Base-by-base conservation (phyloP, 2,888 invertebrate species). In the Brachypterus glaber region DNA sequence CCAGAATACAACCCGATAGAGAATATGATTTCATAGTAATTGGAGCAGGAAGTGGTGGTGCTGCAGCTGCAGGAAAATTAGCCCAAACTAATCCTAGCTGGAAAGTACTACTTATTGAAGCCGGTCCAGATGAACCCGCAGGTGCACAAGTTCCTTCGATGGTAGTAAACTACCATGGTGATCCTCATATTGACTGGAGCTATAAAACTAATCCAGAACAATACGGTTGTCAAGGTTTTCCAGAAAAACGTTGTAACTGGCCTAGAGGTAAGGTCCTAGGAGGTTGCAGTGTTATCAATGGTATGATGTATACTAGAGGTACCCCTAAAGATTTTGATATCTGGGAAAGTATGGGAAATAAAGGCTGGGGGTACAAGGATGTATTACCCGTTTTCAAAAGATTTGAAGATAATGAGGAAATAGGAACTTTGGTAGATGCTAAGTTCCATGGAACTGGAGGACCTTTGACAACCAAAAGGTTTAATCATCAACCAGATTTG, bases 281-380 rank as follows among this genome's bases (percentile, higher is more conserved):
- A 3, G 87, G 86, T 0, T 74, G 74, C 48, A 74, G 77, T 30
- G 79, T 77, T 0, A 73, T 82, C 35, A 84, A 88, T 56, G 86
- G 86, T 1, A 88, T 88, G 87, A 84, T 82, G 77, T 87, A 87
- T 60, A 78, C 81, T 62, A 70, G 87, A 14, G 87, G 87, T 0
- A 78, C 81, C 49, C 71, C 79, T 0, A 71, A 69, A 2, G 87
- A 87, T 64, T 87, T 80, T 62, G 78, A 86, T 54, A 71, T 74
- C 5, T 87, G 87, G 87, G 82, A 72, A 2, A 69, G 68, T 9
- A 72, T 76, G 42, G 86, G 86, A 1, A 84, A 83, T 24, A 55
- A 63, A 0, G 83, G 82, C n/a, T 87, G 87, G 87, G 70, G 76
- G 3, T 87, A 82, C 74, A 69, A 71, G n/a, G 21, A 85, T 30